Conservation (phyloP, 2,113 vertebrate species). For the Vulpes vulpes region DNA sequence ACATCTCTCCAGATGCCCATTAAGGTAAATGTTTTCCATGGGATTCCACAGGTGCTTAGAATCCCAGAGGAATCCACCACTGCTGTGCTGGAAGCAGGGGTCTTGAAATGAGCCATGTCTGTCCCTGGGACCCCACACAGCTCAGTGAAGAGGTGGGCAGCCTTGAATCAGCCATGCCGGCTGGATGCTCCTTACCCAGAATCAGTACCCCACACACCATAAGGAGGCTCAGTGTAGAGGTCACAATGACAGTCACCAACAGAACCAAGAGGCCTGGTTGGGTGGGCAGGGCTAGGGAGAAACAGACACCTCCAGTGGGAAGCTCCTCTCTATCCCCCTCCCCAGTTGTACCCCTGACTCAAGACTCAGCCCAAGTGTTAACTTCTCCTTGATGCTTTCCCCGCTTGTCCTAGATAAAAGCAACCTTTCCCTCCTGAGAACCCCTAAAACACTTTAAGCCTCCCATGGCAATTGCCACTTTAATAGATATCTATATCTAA, state of each 20-base stretch:
- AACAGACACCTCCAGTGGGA: not conserved
- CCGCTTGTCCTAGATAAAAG: slow-evolving; percentile 18
- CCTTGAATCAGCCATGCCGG: not conserved
- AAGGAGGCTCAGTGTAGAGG: slow-evolving; percentile 55
- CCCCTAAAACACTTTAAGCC: slow-evolving; percentile 13
- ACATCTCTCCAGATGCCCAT: not conserved
- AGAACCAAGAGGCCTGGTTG: slow-evolving; percentile 39
- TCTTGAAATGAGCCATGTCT: not conserved
- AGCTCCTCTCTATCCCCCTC: not conserved
- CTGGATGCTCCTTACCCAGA: slow-evolving; percentile 2
- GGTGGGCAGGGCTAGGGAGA: not conserved
- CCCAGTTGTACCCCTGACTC: not conserved
- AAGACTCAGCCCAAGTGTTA: not conserved
- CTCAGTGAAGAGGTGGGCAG: not conserved
- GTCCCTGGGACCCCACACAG: not conserved
- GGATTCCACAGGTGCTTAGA: not conserved
- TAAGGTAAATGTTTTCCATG: not conserved
- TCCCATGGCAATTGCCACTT: slow-evolving; percentile 20
- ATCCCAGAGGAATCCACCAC: not conserved
- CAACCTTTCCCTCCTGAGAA: slow-evolving; percentile 39
- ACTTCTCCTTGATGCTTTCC: not conserved
- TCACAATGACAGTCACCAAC: slow-evolving; percentile 19
- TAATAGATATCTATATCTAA: slow-evolving; percentile 25
- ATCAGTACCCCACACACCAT: slow-evolving; percentile 40
- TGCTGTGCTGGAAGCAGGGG: not conserved